Conservation (phyloP, 2,797 vertebrate genomes). For the Cephalopachus bancanus region DNA sequence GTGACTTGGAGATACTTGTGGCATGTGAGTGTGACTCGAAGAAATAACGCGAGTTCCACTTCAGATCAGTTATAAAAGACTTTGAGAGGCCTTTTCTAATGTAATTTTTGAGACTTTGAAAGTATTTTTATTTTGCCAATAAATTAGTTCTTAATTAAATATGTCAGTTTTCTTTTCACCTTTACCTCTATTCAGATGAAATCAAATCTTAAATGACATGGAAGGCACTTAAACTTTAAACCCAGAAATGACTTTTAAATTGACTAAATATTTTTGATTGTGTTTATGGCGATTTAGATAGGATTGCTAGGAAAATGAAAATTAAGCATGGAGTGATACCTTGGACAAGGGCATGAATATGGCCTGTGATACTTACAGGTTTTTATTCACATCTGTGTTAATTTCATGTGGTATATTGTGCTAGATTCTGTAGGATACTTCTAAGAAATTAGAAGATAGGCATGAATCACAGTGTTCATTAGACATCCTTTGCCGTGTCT, state of each 20-base stretch:
- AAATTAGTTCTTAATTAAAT: constrained; percentile 15
- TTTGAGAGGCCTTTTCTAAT: neutral
- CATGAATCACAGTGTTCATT: neutral
- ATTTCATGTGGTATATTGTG: neutral
- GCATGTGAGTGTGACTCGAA: neutral
- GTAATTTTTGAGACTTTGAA: neutral
- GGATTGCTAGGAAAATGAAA: neutral
- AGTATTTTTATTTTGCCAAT: constrained; percentile 20
- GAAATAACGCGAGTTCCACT: neutral
- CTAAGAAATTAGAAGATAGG: neutral
- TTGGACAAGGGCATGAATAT: neutral
- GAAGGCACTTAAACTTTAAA: constrained; percentile 1
- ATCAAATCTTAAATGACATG: neutral
- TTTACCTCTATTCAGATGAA: constrained; percentile 22
- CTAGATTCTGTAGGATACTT: neutral
- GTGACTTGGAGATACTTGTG: neutral
- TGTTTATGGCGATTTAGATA: neutral
- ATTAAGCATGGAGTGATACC: neutral
- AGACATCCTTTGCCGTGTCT: neutral
- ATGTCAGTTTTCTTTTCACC: constrained; percentile 27
- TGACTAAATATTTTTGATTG: constrained; percentile 15
- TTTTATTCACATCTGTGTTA: constrained; percentile 1
- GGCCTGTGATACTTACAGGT: neutral
- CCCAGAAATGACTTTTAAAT: constrained; percentile 33
- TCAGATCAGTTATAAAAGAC: neutral